These are phyloP conservation scores for Chloroceryle aenea DNA, from an alignment of 2,113 vertebrate genomes.

Conservation along the genomic window DNA sequence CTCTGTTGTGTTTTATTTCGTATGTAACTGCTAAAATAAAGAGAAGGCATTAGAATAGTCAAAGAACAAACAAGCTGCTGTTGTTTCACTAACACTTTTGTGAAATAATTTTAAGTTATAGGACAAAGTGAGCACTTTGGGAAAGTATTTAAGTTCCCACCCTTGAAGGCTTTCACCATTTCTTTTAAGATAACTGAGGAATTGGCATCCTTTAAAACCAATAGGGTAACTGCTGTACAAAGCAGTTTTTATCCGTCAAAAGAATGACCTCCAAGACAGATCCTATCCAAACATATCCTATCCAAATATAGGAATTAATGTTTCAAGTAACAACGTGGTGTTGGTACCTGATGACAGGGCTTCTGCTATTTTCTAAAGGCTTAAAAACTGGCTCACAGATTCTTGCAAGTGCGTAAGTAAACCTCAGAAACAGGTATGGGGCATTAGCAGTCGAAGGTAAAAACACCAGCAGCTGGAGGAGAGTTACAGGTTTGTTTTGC, in stretches of 20 bases:
- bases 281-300: neutral
- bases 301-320: neutral
- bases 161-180: neutral
- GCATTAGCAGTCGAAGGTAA: neutral
- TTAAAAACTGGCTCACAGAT: neutral
- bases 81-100: neutral
- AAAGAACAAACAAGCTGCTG: neutral
- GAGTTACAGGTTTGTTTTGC: neutral
- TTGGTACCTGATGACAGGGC: neutral
- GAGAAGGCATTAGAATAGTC: neutral
- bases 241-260: neutral
- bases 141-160: neutral
- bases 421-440: neutral
- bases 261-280: neutral
- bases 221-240: neutral
- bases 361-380: neutral
- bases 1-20: neutral
- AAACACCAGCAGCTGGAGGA: neutral
- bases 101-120: neutral
- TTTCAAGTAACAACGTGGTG: neutral
- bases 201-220: neutral
- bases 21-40: neutral
- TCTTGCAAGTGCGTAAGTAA: neutral
- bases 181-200: neutral
- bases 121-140: neutral